Evolutionary conservation across 2,113 vertebrate genomes (phyloP), one percentile per base, ranked within the genome.

Genomic region (Jaculus jaculus): DNA sequence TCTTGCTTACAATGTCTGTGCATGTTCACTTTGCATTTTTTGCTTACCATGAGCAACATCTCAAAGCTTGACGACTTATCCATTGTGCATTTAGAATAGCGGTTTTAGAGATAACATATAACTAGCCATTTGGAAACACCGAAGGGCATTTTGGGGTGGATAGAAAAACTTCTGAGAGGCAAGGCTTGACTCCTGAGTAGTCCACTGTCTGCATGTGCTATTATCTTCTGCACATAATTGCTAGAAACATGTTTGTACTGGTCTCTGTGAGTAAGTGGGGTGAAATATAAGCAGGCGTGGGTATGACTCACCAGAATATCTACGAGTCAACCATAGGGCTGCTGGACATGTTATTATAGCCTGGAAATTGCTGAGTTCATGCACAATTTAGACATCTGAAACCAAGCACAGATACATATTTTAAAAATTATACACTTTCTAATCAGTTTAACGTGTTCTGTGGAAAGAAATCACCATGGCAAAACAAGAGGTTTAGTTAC

Each of bases 291-390:
- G 95, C 90, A 96, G 94, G 81, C 97, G 87, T 92, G 94, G 96
- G 95, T 96, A 96, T 98, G 97, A 98, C 93, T 98, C 94, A 97
- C 96, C 97, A 97, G 82, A 95, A 95, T 78, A 93, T 65, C 47
- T 87, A 87, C 87, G 92, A 96, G 79, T 78, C 42, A 79, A 95
- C 78, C 65, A 39, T 2, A 12, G 84, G 47, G 91, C 93, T 93
- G 95, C 93, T 92, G 77, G 97, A 86, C 80, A 73, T 97, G 94
- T 96, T 97, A 97, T 98, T 97, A 97, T 69, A 93, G 84, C 87
- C 96, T 97, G 61, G 93, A 98, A 98, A 97, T 92, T 97, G 97
- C 97, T 96, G 96, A 97, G 82, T 75, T 97, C 90, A 94, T 95
- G 95, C 88, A 86, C 87, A 93, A 73, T 91, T 92, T 95, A 95